Percentiles rank a stretch among this genome's conserved stretches.
These are phyloP conservation scores for Thymallus thymallus DNA, from an alignment of 2,113 vertebrate species.

Conservation along the genomic window DNA sequence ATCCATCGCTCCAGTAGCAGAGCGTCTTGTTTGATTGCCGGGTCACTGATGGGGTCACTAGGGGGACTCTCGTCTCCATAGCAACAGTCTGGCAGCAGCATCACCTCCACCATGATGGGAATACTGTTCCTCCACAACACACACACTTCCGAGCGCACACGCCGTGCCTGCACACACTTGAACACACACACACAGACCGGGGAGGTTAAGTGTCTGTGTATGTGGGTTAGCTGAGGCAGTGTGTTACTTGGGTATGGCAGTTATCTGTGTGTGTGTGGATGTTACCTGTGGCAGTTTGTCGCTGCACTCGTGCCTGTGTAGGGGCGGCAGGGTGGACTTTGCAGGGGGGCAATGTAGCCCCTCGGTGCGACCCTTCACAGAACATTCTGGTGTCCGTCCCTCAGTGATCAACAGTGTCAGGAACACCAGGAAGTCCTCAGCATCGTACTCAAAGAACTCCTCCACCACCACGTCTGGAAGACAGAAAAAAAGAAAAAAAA, in stretches of 20 bases:
- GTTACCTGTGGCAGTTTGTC: constrained; percentile 92
- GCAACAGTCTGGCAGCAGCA: constrained; percentile 98
- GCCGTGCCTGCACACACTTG: constrained; percentile 92
- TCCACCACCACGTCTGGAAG: constrained; percentile 83
- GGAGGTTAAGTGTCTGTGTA: constrained; percentile 8
- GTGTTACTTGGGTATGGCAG: no score
- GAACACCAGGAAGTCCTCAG: constrained; percentile 96
- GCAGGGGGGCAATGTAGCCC: constrained; percentile 95
- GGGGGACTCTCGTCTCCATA: constrained; percentile 91
- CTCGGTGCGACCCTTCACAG: constrained; percentile 92
- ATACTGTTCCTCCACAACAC: constrained; percentile 94
- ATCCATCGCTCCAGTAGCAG: constrained; percentile 95
- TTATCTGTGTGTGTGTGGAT: neutral
- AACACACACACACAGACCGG: constrained; percentile 4
- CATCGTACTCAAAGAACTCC: constrained; percentile 97
- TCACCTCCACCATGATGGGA: constrained; percentile 98
- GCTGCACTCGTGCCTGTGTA: constrained; percentile 90
- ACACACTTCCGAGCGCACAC: constrained; percentile 90
- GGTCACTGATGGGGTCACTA: constrained; percentile 89
- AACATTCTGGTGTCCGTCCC: constrained; percentile 93
- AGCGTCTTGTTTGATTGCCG: constrained; percentile 94
- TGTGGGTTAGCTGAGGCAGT: neutral
- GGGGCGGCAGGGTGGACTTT: constrained; percentile 83
- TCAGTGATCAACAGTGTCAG: constrained; percentile 95
- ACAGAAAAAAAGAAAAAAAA: constrained; percentile 7